Evolutionary conservation across 2,888 invertebrate species (phyloP).

Genomic region (Cancer borealis): DNA sequence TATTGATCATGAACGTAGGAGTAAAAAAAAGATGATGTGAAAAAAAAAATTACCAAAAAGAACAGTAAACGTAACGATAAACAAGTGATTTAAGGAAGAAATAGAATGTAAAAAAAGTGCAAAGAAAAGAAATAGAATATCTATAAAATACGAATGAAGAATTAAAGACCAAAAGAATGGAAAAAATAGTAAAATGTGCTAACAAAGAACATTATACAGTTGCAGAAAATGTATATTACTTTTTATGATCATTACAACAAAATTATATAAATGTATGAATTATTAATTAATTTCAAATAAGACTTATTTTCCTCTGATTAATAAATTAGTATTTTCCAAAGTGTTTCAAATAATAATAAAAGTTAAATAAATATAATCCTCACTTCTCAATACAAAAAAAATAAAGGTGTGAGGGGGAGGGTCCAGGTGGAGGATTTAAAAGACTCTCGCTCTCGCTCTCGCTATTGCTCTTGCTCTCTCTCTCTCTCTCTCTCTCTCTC

Average conservation of each 20-base stretch:
- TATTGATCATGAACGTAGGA: neutral
- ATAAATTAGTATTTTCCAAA: neutral
- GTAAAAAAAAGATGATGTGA: neutral
- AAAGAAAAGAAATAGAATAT: neutral
- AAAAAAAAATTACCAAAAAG: neutral
- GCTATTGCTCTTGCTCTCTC: neutral
- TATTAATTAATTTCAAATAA: neutral
- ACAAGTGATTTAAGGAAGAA: neutral
- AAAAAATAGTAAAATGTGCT: neutral
- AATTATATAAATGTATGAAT: neutral
- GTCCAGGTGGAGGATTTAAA: slow-evolving; percentile 37
- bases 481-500: slow-evolving; percentile 32
- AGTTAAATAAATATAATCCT: slow-evolving; percentile 1
- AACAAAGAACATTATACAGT: neutral
- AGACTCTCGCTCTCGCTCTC: neutral
- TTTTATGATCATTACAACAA: neutral
- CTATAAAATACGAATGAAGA: neutral
- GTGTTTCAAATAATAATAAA: slow-evolving; percentile 30
- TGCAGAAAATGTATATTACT: neutral
- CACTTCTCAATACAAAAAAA: slow-evolving; percentile 29
- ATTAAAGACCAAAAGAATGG: neutral
- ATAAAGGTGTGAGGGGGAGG: neutral
- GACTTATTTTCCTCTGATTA: neutral
- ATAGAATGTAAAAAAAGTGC: neutral
- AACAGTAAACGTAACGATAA: neutral